phyloP scores from a whole-genome alignment of 2,797 vertebrate genomes.

The Poeciliopsis infans region DNA sequence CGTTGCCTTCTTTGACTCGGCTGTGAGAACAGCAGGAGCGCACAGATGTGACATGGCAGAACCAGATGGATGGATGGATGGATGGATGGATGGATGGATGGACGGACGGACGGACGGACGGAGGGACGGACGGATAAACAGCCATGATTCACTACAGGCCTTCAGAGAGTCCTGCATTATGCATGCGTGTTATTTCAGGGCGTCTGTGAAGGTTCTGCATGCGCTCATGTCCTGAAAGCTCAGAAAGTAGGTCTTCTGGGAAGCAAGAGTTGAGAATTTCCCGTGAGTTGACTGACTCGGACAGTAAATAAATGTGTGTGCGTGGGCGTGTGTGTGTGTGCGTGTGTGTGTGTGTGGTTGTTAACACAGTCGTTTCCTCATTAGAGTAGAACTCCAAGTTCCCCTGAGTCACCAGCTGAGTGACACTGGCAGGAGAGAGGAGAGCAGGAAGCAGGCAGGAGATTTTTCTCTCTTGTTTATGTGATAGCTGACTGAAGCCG shows the following conservation, averaged over 20 bases:
- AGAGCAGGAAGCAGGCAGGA: conserved; percentile 27
- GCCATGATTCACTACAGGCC: conserved; percentile 67
- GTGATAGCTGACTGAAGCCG: conserved; percentile 54
- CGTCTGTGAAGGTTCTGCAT: conserved; percentile 21
- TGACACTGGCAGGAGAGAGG: conserved; percentile 35
- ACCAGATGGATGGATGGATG: conserved; percentile 62
- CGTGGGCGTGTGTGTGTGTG: not conserved
- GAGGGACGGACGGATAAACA: conserved; percentile 51
- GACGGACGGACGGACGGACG: conserved; percentile 58
- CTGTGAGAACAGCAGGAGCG: conserved; percentile 35
- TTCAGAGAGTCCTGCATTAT: conserved; percentile 25
- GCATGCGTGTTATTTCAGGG: conserved; percentile 35
- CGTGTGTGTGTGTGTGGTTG: conserved; percentile 15
- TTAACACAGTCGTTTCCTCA: conserved; percentile 42
- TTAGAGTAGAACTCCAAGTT: conserved; percentile 48
- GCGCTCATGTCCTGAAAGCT: conserved; percentile 13
- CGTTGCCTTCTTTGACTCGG: conserved; percentile 52
- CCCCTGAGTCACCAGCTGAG: conserved; percentile 60
- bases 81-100: conserved; percentile 68
- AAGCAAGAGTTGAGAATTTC: conserved; percentile 17
- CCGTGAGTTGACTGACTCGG: conserved; percentile 35
- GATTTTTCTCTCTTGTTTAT: conserved; percentile 21
- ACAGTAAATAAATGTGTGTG: conserved; percentile 32
- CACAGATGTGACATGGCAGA: conserved; percentile 52
- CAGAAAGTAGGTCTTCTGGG: conserved; percentile 20